Percentiles rank a stretch among this genome's conserved stretches.
phyloP scores from a whole-genome alignment of 2,888 invertebrate species.

The Syrphus vitripennis region DNA sequence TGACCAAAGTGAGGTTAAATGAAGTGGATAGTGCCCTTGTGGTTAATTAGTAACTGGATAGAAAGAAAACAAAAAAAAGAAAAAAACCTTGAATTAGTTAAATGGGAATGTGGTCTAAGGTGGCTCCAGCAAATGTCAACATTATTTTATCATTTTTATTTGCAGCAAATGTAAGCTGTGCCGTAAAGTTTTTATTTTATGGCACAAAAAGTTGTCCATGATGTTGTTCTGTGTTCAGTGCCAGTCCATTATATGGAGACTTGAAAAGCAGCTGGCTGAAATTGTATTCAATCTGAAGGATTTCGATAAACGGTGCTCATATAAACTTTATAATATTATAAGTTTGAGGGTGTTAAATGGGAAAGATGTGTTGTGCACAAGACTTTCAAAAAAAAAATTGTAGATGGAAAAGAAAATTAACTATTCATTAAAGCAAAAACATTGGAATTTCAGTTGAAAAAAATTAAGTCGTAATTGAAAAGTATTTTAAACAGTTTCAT shows the following conservation, averaged over 20 bases:
- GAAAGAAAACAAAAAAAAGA: too few relatives aligned
- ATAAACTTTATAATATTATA: neutral
- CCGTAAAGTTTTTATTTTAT: constrained; percentile 51
- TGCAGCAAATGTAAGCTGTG: constrained; percentile 42
- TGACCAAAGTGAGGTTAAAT: neutral
- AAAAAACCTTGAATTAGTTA: constrained; percentile 49
- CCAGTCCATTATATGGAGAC: neutral
- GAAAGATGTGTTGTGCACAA: too few relatives aligned
- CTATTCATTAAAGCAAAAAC: too few relatives aligned
- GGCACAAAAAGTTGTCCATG: constrained; percentile 17
- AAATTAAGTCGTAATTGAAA: too few relatives aligned
- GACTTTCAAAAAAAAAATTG: too few relatives aligned
- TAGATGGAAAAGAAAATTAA: too few relatives aligned
- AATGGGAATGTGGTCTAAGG: neutral
- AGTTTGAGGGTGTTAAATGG: neutral
- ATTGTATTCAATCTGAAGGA: neutral
- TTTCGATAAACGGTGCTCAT: neutral
- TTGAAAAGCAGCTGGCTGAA: neutral
- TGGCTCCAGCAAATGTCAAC: constrained; percentile 41
- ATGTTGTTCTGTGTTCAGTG: neutral
- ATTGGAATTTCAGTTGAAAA: too few relatives aligned
- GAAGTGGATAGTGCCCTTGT: constrained; percentile 62
- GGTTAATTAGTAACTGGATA: constrained; percentile 57
- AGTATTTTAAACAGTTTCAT: too few relatives aligned
- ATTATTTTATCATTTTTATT: constrained; percentile 67